A percentile compares a stretch with the other conserved stretches of the same genome.
Conservation (phyloP, 2,888 invertebrate genomes). For the Limnephilus marmoratus region DNA sequence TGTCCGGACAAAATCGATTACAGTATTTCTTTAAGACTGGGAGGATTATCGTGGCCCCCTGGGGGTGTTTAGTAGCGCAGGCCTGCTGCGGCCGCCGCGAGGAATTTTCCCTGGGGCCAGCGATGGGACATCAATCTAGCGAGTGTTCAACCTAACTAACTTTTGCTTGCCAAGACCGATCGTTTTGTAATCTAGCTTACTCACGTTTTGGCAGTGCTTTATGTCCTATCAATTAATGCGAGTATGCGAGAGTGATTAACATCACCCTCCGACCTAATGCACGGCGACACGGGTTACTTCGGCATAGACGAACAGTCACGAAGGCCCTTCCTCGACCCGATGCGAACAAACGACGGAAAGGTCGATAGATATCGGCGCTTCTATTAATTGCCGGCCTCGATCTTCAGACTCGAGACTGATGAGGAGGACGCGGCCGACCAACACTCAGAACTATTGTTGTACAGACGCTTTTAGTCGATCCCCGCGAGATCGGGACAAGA, state of each 20-base stretch:
- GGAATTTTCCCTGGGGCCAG: constrained; percentile 11
- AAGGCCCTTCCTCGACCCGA: not conserved
- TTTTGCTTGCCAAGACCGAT: constrained; percentile 11
- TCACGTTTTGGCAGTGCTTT: constrained; percentile 4
- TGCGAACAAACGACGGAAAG: not conserved
- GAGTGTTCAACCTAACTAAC: constrained; percentile 3
- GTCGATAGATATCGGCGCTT: not conserved
- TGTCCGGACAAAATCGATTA: not conserved
- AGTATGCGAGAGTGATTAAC: not conserved
- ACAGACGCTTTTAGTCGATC: not conserved
- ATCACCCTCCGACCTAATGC: not conserved
- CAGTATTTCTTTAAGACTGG: not conserved
- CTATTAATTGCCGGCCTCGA: not conserved
- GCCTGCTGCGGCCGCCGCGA: not conserved
- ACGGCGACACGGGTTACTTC: not conserved
- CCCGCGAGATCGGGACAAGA: not conserved
- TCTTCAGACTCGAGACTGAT: not conserved
- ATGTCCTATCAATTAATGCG: not conserved
- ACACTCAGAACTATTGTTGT: not conserved
- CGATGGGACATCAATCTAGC: not conserved
- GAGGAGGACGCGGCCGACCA: not conserved
- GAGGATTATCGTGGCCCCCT: not conserved
- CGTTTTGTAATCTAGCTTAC: constrained; percentile 12
- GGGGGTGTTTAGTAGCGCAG: not conserved
- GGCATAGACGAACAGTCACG: not conserved